Evolutionary conservation across 2,888 invertebrate species (phyloP).

Genomic region (Melanostoma scalare): DNA sequence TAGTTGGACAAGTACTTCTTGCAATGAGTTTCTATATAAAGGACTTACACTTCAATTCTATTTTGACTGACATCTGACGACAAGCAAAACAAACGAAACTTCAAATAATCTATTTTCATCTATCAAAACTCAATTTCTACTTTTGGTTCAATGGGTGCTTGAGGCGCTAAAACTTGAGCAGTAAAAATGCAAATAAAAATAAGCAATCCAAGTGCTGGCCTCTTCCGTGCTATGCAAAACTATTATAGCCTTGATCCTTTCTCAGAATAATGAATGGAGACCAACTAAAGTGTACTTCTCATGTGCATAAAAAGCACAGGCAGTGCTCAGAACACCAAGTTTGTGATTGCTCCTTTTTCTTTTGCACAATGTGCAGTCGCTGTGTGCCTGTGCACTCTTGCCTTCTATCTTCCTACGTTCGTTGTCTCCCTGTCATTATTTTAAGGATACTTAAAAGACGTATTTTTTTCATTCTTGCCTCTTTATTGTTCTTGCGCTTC

Average conservation of each 20-base stretch:
- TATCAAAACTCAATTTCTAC: conserved; percentile 26
- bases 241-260: conserved; percentile 47
- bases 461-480: conserved; percentile 23
- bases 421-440: conserved; percentile 54
- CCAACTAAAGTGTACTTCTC: conserved; percentile 50
- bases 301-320: conserved; percentile 47
- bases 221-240: conserved; percentile 24
- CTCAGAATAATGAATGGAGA: conserved; percentile 47
- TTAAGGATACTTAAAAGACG: conserved; percentile 66
- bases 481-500: conserved; percentile 50
- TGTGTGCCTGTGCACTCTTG: conserved; percentile 17
- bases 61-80: conserved; percentile 43
- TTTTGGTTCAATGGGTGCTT: conserved; percentile 59
- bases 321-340: conserved; percentile 46
- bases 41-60: conserved; percentile 1
- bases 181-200: conserved; percentile 41
- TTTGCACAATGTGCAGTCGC: conserved; percentile 7
- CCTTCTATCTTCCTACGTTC: conserved; percentile 2
- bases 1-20: not conserved
- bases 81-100: conserved; percentile 37
- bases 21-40: conserved; percentile 5
- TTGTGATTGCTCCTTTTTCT: conserved; percentile 62
- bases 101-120: conserved; percentile 32
- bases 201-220: conserved; percentile 13
- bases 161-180: conserved; percentile 31